A percentile compares a stretch with the other conserved stretches of the same genome.
These are phyloP conservation scores for Strix uralensis DNA, from an alignment of 2,113 vertebrate species.

Conservation along the genomic window DNA sequence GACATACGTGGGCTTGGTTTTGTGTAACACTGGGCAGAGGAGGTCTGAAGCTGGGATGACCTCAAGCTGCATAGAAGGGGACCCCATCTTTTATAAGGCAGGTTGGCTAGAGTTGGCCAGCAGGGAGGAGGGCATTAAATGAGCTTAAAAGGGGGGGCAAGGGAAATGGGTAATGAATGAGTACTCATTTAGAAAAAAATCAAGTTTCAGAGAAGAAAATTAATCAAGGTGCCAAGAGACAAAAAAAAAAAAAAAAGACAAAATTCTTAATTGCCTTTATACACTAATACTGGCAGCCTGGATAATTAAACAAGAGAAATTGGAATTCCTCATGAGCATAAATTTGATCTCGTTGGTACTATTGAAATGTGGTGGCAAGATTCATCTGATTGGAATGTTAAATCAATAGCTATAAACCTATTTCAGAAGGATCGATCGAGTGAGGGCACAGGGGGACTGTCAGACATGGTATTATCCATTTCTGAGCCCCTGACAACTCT, in stretches of 20 bases:
- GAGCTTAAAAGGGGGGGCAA: background rate
- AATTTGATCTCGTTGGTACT: background rate
- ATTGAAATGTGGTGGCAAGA: background rate
- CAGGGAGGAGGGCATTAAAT: background rate
- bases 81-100: background rate
- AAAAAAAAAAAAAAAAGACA: background rate
- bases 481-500: background rate
- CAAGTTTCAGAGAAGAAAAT: background rate
- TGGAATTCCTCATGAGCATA: background rate
- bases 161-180: background rate
- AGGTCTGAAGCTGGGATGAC: background rate
- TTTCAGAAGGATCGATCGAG: background rate
- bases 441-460: background rate
- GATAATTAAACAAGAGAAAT: background rate
- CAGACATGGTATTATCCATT: background rate
- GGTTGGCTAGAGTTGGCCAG: background rate
- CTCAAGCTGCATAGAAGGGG: background rate
- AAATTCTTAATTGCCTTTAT: background rate
- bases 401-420: slow-evolving; percentile 21
- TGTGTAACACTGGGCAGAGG: background rate
- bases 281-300: background rate
- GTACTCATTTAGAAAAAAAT: background rate
- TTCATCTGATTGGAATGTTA: background rate
- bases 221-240: background rate
- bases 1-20: background rate